phyloP scores from a whole-genome alignment of 1,140 invertebrate species.

The Lanistes nyassanus region DNA sequence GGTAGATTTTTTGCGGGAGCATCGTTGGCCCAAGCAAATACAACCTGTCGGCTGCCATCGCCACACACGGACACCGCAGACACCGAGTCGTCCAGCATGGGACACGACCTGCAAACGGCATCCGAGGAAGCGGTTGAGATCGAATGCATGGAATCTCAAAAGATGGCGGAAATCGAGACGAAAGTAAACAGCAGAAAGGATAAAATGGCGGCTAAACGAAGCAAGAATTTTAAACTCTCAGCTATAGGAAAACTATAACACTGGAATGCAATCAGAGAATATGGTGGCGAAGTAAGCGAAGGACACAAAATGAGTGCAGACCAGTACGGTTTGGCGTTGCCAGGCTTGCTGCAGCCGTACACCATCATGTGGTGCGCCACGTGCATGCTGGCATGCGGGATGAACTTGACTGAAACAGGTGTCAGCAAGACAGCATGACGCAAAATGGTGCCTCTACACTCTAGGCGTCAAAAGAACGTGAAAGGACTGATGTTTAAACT shows the following conservation, averaged over 20 bases:
- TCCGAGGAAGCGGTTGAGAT: background rate
- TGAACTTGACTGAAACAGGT: constrained; percentile 82
- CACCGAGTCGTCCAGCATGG: constrained; percentile 41
- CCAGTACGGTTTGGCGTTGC: constrained; percentile 83
- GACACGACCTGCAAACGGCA: constrained; percentile 48
- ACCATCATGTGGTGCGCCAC: constrained; percentile 96
- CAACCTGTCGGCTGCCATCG: constrained; percentile 70
- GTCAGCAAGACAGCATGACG: too few species aligned
- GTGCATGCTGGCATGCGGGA: constrained; percentile 90
- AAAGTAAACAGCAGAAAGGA: background rate
- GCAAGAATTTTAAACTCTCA: too few species aligned
- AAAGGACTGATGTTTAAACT: too few species aligned
- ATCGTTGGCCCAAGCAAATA: constrained; percentile 97
- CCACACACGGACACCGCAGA: constrained; percentile 43
- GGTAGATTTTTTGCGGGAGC: constrained; percentile 88
- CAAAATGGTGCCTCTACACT: too few species aligned
- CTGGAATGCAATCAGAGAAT: background rate
- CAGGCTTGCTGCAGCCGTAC: constrained; percentile 90
- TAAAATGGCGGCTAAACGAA: too few species aligned
- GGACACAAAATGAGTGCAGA: constrained; percentile 62
- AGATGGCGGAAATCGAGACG: too few species aligned
- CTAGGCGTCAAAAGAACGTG: too few species aligned
- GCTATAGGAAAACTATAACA: too few species aligned
- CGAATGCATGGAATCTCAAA: too few species aligned
- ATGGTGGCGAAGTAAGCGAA: background rate